Conservation (phyloP, 2,797 vertebrate genomes). For the Trachurus trachurus region DNA sequence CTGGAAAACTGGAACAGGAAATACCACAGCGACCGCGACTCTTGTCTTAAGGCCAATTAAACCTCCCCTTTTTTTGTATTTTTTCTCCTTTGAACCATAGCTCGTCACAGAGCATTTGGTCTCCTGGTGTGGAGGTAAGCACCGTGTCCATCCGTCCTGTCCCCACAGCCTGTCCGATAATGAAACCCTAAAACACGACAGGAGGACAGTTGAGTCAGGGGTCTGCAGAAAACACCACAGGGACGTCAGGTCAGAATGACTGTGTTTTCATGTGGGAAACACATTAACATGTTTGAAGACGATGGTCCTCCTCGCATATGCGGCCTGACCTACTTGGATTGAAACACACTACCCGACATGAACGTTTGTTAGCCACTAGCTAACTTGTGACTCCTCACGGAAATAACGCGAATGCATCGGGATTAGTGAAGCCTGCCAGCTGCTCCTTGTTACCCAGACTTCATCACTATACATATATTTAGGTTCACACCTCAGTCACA, state of each 20-base stretch:
- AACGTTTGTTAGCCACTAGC: not conserved
- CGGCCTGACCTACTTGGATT: not conserved
- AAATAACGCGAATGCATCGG: not conserved
- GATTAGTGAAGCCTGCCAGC: not conserved
- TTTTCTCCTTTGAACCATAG: not conserved
- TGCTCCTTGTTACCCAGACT: not conserved
- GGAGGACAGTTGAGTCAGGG: not conserved
- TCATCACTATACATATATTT: no score
- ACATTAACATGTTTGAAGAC: rapidly evolving
- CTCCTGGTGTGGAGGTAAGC: not conserved
- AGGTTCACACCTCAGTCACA: not conserved
- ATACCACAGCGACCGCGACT: conserved; percentile 41
- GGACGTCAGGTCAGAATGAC: not conserved
- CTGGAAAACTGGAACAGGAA: conserved; percentile 76
- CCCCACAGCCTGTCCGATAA: not conserved
- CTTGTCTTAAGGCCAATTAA: not conserved
- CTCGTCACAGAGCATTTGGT: not conserved
- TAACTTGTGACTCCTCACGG: not conserved
- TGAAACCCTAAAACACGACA: not conserved
- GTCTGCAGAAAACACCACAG: not conserved
- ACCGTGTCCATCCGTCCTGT: not conserved
- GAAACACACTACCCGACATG: not conserved
- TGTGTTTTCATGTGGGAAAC: not conserved
- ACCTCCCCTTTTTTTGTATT: not conserved
- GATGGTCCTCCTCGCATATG: no score